A percentile compares a stretch with the other conserved stretches of the same genome.
Evolutionary conservation across 1,140 invertebrate species (phyloP).

Genomic region (Carposina sasakii): DNA sequence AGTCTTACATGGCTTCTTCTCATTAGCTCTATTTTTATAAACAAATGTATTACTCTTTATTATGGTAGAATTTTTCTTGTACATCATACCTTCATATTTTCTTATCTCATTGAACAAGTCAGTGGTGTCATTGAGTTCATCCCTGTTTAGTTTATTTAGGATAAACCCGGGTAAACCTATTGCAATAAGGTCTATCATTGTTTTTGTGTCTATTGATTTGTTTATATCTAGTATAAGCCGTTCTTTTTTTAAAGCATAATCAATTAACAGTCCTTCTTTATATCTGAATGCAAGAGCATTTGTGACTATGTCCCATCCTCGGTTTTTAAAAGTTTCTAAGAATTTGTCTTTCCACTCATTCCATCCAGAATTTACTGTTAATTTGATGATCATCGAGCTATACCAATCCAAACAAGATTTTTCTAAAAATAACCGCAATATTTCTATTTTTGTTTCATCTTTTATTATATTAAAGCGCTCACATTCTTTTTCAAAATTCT

Average conservation of each 20-base stretch:
- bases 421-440: too few relatives aligned
- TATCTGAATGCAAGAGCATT: slow-evolving; percentile 36
- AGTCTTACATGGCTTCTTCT: too few relatives aligned
- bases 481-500: too few relatives aligned
- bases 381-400: slow-evolving; percentile 33
- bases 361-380: slow-evolving; percentile 22
- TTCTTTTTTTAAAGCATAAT: slow-evolving; percentile 43
- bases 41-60: too few relatives aligned
- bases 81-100: slow-evolving; percentile 29
- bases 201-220: slow-evolving; percentile 27
- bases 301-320: slow-evolving; percentile 25
- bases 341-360: slow-evolving; percentile 32
- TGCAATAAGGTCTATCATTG: slow-evolving; percentile 33
- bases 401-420: too few relatives aligned
- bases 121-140: slow-evolving; percentile 23
- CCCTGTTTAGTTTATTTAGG: slow-evolving; percentile 27
- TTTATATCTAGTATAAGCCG: slow-evolving; percentile 32
- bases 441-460: too few relatives aligned
- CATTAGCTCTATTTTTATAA: too few relatives aligned
- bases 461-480: too few relatives aligned
- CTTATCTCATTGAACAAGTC: slow-evolving; percentile 28
- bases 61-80: too few relatives aligned
- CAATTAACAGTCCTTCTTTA: slow-evolving; percentile 34
- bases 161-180: slow-evolving; percentile 35
- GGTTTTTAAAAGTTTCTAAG: slow-evolving; percentile 26